Percentiles rank a stretch among this genome's conserved stretches.
These are phyloP conservation scores for Opisthocomus hoazin DNA, from an alignment of 2,113 vertebrate genomes.

Conservation along the genomic window DNA sequence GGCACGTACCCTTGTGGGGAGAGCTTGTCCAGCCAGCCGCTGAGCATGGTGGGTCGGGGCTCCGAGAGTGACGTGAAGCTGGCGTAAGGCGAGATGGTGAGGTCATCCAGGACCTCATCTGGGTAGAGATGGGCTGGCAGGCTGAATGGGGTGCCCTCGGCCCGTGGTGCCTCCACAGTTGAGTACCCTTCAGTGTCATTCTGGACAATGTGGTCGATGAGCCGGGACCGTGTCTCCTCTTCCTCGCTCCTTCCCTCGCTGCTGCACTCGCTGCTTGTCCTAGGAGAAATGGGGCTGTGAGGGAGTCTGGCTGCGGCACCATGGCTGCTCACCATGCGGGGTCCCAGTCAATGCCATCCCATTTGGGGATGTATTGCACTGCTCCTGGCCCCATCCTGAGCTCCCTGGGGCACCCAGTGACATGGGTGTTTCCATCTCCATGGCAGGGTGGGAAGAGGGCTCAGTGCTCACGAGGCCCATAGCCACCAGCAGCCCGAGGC, in stretches of 20 bases:
- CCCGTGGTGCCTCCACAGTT: conserved; percentile 74
- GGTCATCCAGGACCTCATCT: conserved; percentile 80
- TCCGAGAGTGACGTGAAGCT: conserved; percentile 86
- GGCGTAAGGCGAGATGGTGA: conserved; percentile 94
- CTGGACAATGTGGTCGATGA: conserved; percentile 57
- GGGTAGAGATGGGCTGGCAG: conserved; percentile 68
- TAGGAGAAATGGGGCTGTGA: neutral
- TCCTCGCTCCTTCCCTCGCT: conserved; percentile 26
- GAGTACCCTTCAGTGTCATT: conserved; percentile 80
- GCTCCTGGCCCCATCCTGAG: neutral
- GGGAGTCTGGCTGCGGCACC: too few relatives aligned
- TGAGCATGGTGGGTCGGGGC: conserved; percentile 79
- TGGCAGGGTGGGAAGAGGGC: neutral
- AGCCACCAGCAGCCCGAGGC: neutral
- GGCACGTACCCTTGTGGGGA: conserved; percentile 89
- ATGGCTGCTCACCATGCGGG: rapidly evolving
- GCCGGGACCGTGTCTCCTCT: conserved; percentile 33
- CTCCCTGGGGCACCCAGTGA: rapidly evolving
- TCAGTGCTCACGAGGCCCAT: rapidly evolving
- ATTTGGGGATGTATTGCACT: neutral
- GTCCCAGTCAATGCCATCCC: neutral
- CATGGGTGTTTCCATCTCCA: rapidly evolving
- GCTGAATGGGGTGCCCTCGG: conserved; percentile 36
- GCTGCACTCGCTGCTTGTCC: conserved; percentile 23
- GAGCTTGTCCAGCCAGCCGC: conserved; percentile 95